phyloP scores from a whole-genome alignment of 1,140 invertebrate genomes.

The Eulimnadia texana region DNA sequence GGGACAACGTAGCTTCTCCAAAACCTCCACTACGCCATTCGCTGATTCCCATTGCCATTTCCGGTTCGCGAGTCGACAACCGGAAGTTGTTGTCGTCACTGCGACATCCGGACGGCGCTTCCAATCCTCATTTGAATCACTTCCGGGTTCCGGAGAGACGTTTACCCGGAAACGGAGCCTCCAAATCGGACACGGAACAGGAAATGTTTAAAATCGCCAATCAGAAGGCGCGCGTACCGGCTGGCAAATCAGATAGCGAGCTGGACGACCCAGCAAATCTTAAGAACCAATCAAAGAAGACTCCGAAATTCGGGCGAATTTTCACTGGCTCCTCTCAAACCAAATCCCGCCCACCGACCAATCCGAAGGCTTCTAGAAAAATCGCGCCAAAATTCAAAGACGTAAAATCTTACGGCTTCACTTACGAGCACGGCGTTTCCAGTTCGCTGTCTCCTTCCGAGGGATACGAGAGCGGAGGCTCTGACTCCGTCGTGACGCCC shows the following conservation, averaged over 20 bases:
- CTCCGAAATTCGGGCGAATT: conserved; percentile 16
- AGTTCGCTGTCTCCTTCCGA: conserved; percentile 14
- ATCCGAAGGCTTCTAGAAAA: conserved; percentile 6
- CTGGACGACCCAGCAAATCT: not conserved
- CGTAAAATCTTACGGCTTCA: conserved; percentile 15
- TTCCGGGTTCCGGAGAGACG: conserved; percentile 31
- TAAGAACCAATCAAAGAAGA: conserved; percentile 15
- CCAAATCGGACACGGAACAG: conserved; percentile 39
- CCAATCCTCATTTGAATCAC: conserved; percentile 29
- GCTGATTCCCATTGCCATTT: not conserved
- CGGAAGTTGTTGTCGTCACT: conserved; percentile 43
- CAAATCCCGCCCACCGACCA: not conserved
- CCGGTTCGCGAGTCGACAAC: too few species aligned
- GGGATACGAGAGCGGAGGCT: conserved; percentile 15
- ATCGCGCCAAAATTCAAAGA: not conserved
- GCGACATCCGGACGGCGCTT: conserved; percentile 74
- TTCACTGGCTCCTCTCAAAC: conserved; percentile 20
- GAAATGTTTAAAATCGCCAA: conserved; percentile 36
- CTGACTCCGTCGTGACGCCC: conserved; percentile 8
- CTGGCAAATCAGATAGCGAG: not conserved
- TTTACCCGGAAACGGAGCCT: conserved; percentile 50
- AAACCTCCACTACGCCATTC: not conserved
- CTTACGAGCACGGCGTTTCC: conserved; percentile 8
- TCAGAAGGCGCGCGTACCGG: not conserved
- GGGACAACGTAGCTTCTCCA: too few species aligned